Evolutionary conservation across 2,888 invertebrate species (phyloP).

Genomic region (Elmis aenea): DNA sequence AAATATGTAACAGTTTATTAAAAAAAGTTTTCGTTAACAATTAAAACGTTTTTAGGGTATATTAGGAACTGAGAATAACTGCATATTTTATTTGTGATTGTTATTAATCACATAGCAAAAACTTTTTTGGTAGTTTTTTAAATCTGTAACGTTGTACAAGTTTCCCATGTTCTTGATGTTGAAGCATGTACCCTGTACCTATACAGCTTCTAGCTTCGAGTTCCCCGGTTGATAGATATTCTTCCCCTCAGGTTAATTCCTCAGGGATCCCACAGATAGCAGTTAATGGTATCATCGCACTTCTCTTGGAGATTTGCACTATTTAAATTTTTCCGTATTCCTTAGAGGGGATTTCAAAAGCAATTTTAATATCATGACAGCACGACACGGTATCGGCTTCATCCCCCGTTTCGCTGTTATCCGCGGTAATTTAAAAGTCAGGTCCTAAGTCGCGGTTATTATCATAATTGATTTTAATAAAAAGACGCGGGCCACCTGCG

Average conservation of each 20-base stretch:
- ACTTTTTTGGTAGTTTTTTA: too few relatives aligned
- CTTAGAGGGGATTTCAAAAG: constrained; percentile 13
- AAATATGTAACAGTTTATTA: too few relatives aligned
- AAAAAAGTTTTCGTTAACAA: too few relatives aligned
- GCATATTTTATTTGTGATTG: too few relatives aligned
- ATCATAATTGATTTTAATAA: constrained; percentile 14
- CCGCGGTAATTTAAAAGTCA: constrained; percentile 7
- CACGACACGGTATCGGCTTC: constrained; percentile 6
- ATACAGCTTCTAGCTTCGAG: too few relatives aligned
- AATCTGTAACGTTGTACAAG: too few relatives aligned
- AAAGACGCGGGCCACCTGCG: constrained; percentile 32
- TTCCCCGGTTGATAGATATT: too few relatives aligned
- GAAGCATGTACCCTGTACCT: too few relatives aligned
- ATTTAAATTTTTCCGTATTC: constrained; percentile 34
- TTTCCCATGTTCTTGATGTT: too few relatives aligned
- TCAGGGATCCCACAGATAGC: constrained; percentile 33
- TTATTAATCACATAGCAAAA: too few relatives aligned
- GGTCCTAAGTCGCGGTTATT: constrained; percentile 9
- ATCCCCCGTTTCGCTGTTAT: constrained; percentile 3
- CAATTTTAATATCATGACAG: constrained; percentile 24
- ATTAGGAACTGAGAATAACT: too few relatives aligned
- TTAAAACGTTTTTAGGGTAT: too few relatives aligned
- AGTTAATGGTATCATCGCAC: constrained; percentile 37
- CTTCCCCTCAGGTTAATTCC: constrained; percentile 32
- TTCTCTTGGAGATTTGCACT: constrained; percentile 35